phyloP scores from a whole-genome alignment of 1,140 invertebrate species.

The Neodiprion virginianus region DNA sequence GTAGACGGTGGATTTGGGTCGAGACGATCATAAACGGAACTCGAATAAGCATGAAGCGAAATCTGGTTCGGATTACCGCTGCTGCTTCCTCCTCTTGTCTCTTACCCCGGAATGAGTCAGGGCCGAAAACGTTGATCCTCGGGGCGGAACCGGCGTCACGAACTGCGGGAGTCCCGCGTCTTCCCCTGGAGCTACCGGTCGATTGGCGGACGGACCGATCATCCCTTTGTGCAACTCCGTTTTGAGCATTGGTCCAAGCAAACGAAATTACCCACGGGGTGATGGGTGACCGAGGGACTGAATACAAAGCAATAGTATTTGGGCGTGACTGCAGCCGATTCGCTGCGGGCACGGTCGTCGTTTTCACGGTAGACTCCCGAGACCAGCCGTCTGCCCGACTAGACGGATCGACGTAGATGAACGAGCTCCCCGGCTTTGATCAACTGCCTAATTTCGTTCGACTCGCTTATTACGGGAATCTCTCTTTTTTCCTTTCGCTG shows the following conservation, averaged over 20 bases:
- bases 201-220: slow-evolving; percentile 48
- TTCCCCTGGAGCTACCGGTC: slow-evolving; percentile 45
- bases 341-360: slow-evolving; percentile 41
- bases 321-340: slow-evolving; percentile 55
- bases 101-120: background rate
- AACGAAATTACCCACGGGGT: slow-evolving; percentile 49
- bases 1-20: background rate
- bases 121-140: slow-evolving; percentile 49
- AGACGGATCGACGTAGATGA: background rate
- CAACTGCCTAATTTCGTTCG: slow-evolving; percentile 4
- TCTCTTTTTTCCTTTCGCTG: too few species aligned
- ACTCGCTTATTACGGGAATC: background rate
- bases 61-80: background rate
- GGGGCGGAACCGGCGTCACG: slow-evolving; percentile 47
- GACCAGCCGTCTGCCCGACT: background rate
- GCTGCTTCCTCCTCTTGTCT: too few species aligned
- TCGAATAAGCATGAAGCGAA: slow-evolving; percentile 12
- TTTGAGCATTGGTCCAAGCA: slow-evolving; percentile 53
- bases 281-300: slow-evolving; percentile 28
- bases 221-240: slow-evolving; percentile 49
- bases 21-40: slow-evolving; percentile 7
- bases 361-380: slow-evolving; percentile 4
- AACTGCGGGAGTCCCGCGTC: slow-evolving; percentile 28
- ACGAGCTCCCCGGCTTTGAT: background rate
- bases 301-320: slow-evolving; percentile 56